Conservation (phyloP, 2,797 vertebrate species). For the Pogoniulus pusillus region DNA sequence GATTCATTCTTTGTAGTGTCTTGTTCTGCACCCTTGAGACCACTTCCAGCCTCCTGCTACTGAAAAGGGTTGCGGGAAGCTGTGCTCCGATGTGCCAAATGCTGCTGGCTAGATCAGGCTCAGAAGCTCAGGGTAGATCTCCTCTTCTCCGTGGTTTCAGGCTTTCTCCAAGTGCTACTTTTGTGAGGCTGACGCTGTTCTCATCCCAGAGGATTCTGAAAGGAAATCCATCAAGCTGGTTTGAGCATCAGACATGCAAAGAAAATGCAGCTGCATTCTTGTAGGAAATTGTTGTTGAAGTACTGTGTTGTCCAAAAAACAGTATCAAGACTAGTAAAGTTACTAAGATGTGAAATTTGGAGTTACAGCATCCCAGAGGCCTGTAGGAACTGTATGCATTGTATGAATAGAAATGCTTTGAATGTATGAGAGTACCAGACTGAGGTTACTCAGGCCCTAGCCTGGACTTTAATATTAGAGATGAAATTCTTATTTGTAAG, state of each 20-base stretch:
- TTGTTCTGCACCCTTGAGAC: accelerated
- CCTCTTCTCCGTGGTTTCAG: not conserved
- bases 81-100: accelerated
- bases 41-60: not conserved
- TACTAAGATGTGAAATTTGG: not conserved
- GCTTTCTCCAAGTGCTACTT: not conserved
- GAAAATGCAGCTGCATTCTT: not conserved
- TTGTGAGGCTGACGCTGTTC: not conserved
- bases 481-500: not conserved
- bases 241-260: not conserved
- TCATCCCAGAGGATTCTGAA: not conserved
- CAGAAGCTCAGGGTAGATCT: not conserved
- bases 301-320: not conserved
- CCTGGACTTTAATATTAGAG: not conserved
- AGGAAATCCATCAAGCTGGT: not conserved
- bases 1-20: not conserved
- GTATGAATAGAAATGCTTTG: not conserved
- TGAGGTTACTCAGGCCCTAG: not conserved
- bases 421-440: not conserved
- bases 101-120: not conserved
- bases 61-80: not conserved
- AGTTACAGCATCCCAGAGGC: not conserved
- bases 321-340: not conserved
- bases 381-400: not conserved
- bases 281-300: not conserved